These are phyloP conservation scores for Halichoerus grypus DNA, from an alignment of 2,113 vertebrate species.

Conservation along the genomic window DNA sequence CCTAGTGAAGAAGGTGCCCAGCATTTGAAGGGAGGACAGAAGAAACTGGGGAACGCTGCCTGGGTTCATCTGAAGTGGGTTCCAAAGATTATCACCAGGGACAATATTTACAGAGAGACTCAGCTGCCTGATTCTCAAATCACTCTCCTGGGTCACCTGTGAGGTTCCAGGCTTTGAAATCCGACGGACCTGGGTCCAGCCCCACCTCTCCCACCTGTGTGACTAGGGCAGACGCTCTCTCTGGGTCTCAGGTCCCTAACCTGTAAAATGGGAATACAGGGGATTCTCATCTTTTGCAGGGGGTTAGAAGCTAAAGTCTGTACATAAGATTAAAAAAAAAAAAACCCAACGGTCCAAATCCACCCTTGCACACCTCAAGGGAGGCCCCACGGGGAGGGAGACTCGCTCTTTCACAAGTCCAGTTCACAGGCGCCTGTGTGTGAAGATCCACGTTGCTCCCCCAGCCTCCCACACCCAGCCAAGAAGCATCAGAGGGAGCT, in stretches of 20 bases:
- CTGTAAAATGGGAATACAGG: not conserved
- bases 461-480: not conserved
- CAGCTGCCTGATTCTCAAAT: not conserved
- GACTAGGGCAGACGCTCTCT: not conserved
- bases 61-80: not conserved
- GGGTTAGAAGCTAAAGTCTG: not conserved
- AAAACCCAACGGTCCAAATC: not conserved
- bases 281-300: not conserved
- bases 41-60: not conserved
- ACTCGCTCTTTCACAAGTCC: not conserved
- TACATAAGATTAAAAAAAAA: not conserved
- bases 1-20: not conserved
- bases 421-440: no score
- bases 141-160: fast-evolving
- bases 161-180: not conserved
- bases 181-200: fast-evolving
- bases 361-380: not conserved
- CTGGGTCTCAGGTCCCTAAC: not conserved
- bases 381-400: fast-evolving
- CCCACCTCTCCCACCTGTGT: not conserved
- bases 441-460: not conserved
- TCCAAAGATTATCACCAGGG: not conserved
- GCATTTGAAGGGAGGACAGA: fast-evolving
- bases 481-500: not conserved
- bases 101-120: not conserved